phyloP scores from a whole-genome alignment of 2,888 invertebrate species.

The Synergus laeviventris region DNA sequence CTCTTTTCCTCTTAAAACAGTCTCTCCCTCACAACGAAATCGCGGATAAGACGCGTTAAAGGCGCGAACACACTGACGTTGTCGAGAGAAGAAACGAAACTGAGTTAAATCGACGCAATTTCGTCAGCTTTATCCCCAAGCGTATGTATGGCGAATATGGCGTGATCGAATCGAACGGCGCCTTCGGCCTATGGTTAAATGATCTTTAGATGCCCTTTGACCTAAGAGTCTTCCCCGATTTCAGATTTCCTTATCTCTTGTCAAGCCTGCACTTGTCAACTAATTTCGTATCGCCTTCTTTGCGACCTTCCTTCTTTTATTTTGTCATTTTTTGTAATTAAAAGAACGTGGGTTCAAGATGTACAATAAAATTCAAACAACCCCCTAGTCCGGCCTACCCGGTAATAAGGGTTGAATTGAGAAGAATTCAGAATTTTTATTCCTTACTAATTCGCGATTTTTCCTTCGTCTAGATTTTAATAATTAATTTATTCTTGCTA shows the following conservation, averaged over 20 bases:
- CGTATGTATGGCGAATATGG: conserved; percentile 56
- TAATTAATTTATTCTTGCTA: too few species aligned
- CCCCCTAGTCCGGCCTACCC: too few species aligned
- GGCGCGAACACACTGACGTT: conserved; percentile 9
- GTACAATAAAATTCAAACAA: too few species aligned
- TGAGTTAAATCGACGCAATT: conserved; percentile 61
- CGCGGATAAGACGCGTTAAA: conserved; percentile 21
- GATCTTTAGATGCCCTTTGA: conserved; percentile 59
- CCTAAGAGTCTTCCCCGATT: conserved; percentile 40
- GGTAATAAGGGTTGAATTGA: too few species aligned
- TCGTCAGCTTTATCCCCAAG: conserved; percentile 65
- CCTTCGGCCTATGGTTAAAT: conserved; percentile 38
- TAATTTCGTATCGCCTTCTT: too few species aligned
- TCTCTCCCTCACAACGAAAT: conserved; percentile 25
- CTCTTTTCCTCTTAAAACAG: background rate
- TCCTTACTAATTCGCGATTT: too few species aligned
- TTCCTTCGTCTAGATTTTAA: too few species aligned
- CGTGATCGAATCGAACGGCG: conserved; percentile 53
- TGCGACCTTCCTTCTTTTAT: background rate
- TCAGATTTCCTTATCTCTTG: conserved; percentile 49
- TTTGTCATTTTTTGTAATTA: too few species aligned
- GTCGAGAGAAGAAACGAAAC: conserved; percentile 53
- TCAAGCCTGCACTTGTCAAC: background rate
- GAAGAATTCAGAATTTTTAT: too few species aligned
- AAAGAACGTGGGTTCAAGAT: too few species aligned